Conservation (phyloP, 2,797 vertebrate genomes). For the Petrocephalus sullivani region DNA sequence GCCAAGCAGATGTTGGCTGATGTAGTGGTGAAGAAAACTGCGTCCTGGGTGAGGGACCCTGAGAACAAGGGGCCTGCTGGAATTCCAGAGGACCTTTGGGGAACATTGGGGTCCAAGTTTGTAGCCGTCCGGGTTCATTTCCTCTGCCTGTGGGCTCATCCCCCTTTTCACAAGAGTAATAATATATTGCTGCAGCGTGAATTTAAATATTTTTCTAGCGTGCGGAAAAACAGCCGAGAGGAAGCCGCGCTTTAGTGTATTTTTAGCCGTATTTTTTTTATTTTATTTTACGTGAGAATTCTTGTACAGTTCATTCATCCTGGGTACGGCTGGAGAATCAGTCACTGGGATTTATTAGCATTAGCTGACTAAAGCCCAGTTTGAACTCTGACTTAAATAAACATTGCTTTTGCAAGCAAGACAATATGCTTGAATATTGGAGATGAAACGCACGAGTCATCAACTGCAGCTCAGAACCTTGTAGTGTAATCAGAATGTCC, state of each 20-base stretch:
- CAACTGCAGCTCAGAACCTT: not conserved
- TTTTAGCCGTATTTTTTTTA: not conserved
- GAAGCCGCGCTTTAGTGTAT: not conserved
- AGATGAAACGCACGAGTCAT: not conserved
- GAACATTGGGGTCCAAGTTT: not conserved
- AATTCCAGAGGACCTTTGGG: conserved; percentile 14
- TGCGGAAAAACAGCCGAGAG: not conserved
- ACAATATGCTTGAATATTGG: not conserved
- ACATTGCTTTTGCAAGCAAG: not conserved
- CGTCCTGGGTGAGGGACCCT: not conserved
- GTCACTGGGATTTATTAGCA: not conserved
- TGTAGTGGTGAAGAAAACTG: not conserved
- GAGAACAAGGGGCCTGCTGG: not conserved
- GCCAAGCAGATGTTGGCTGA: conserved; percentile 38
- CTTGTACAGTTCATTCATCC: not conserved
- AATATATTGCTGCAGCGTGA: not conserved
- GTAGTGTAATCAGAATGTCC: not conserved
- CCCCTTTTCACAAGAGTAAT: not conserved
- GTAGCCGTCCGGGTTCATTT: not conserved
- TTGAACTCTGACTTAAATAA: not conserved
- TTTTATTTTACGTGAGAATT: not conserved
- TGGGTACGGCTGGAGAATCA: not conserved
- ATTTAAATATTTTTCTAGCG: not conserved
- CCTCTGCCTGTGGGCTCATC: not conserved
- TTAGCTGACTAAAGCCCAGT: not conserved